These are phyloP conservation scores for Scomberomorus guttatus DNA, from an alignment of 2,797 vertebrate genomes.

Conservation along the genomic window DNA sequence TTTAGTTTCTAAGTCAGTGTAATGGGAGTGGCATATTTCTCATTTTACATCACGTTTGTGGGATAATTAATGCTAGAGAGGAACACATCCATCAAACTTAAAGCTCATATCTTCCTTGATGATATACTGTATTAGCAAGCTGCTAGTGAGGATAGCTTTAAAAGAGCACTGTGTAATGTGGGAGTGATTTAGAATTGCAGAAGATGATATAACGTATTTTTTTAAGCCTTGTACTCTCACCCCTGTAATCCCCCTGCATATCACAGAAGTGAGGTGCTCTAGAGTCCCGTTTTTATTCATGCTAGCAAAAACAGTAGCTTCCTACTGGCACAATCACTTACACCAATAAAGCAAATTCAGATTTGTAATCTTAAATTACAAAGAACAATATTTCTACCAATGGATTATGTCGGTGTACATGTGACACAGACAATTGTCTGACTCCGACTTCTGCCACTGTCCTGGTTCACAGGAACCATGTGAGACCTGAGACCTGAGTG, in stretches of 20 bases:
- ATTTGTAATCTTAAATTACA: neutral
- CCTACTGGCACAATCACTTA: neutral
- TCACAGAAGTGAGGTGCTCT: neutral
- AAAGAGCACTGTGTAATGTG: neutral
- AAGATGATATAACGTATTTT: constrained; percentile 2
- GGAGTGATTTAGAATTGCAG: neutral
- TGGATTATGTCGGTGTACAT: neutral
- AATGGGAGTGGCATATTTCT: neutral
- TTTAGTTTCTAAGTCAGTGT: neutral
- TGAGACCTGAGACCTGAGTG: constrained; percentile 58
- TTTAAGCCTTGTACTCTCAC: neutral
- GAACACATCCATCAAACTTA: constrained; percentile 1
- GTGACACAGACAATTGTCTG: constrained; percentile 27
- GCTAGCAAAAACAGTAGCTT: neutral
- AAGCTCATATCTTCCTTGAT: neutral
- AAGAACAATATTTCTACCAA: neutral
- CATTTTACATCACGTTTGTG: neutral
- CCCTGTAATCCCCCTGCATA: neutral
- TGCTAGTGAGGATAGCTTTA: neutral
- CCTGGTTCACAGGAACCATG: constrained; percentile 68
- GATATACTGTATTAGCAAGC: neutral
- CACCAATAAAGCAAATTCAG: neutral
- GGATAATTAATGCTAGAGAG: neutral
- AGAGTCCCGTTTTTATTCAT: neutral
- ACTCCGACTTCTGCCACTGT: constrained; percentile 46